Conservation (phyloP, 2,797 vertebrate genomes). For the Sebastes hubbsi region DNA sequence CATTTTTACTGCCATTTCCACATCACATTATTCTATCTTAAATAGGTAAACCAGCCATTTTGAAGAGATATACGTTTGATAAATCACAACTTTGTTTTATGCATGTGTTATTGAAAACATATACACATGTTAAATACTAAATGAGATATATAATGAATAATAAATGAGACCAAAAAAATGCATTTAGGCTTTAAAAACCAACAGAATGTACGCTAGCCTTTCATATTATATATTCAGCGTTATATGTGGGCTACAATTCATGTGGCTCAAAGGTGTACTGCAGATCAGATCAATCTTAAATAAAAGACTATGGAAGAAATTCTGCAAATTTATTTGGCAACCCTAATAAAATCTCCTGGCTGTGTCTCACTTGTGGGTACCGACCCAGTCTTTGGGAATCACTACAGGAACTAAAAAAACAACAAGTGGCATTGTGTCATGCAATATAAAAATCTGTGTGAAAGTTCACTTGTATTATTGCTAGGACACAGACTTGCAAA, state of each 20-base stretch:
- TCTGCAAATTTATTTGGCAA: not conserved
- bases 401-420: not conserved
- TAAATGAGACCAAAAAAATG: too few relatives aligned
- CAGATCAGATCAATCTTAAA: not conserved
- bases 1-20: too few relatives aligned
- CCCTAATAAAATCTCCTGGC: too few relatives aligned
- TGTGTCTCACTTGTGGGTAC: not conserved
- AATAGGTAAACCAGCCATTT: too few relatives aligned
- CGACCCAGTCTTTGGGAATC: not conserved
- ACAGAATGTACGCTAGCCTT: not conserved
- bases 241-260: not conserved
- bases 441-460: not conserved
- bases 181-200: not conserved
- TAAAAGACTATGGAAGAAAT: not conserved
- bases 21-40: too few relatives aligned
- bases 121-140: not conserved
- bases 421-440: not conserved
- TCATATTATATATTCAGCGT: too few relatives aligned
- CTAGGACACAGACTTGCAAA: not conserved
- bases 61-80: too few relatives aligned
- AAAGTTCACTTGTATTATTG: not conserved
- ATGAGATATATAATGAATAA: too few relatives aligned
- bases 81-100: too few relatives aligned
- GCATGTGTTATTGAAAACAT: not conserved
- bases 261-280: not conserved